These are phyloP conservation scores for Sebastes dallii DNA, from an alignment of 2,797 vertebrate species.

Conservation along the genomic window DNA sequence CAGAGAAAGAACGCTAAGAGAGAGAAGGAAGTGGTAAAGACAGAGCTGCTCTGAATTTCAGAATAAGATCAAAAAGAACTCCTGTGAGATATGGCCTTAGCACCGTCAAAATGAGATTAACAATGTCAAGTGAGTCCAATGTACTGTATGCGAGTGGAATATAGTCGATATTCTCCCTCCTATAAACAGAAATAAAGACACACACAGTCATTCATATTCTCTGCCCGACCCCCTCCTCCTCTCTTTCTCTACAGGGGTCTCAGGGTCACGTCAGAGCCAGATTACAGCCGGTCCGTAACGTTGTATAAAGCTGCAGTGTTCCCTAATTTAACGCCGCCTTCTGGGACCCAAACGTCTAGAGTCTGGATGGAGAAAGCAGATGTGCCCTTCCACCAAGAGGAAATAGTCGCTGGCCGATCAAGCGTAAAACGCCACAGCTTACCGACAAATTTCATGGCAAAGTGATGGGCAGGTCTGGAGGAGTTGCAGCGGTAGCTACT, in stretches of 20 bases:
- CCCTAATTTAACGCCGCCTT: constrained; percentile 69
- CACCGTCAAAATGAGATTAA: constrained; percentile 88
- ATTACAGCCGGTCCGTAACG: constrained; percentile 57
- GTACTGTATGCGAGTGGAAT: constrained; percentile 46
- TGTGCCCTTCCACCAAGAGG: constrained; percentile 69
- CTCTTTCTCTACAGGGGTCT: constrained; percentile 2
- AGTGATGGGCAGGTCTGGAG: constrained; percentile 34
- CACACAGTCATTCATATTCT: constrained; percentile 13
- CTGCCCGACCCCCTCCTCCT: not conserved
- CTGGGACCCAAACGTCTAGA: constrained; percentile 62
- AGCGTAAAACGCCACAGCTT: constrained; percentile 55
- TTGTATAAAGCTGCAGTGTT: constrained; percentile 65
- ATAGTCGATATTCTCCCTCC: constrained; percentile 13
- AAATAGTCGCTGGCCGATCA: constrained; percentile 65
- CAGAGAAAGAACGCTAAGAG: constrained; percentile 25
- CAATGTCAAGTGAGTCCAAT: constrained; percentile 81
- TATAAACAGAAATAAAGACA: constrained; percentile 40
- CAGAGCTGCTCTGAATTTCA: constrained; percentile 58
- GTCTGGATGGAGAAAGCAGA: constrained; percentile 76
- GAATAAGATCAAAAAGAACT: constrained; percentile 65
- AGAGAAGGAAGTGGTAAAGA: constrained; percentile 39
- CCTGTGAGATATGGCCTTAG: constrained; percentile 57
- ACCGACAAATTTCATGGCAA: constrained; percentile 39
- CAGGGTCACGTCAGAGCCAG: constrained; percentile 62
- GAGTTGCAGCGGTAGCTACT: not conserved